These are phyloP conservation scores for Nanger granti DNA, from an alignment of 2,113 vertebrate genomes.

Conservation along the genomic window DNA sequence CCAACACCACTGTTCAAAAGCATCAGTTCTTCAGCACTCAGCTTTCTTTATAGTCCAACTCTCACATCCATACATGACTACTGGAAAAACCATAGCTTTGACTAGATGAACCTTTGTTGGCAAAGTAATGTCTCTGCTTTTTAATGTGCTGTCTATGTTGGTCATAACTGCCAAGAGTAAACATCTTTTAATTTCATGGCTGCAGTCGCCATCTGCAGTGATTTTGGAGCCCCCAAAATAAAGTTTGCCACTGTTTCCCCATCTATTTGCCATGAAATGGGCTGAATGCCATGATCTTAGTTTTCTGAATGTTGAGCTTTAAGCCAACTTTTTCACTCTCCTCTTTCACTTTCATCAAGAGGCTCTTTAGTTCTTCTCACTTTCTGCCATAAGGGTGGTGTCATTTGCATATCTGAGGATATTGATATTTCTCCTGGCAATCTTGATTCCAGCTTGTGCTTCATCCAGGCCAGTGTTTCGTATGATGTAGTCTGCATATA, in stretches of 20 bases:
- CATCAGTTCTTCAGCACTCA: too few species aligned
- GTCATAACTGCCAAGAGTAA: not conserved
- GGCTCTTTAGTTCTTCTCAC: not conserved
- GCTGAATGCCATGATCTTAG: not conserved
- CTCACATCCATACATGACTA: not conserved
- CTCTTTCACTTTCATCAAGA: not conserved
- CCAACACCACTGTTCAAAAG: too few species aligned
- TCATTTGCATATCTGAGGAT: not conserved
- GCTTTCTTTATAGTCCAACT: too few species aligned
- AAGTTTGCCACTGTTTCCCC: not conserved
- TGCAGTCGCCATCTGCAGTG: not conserved
- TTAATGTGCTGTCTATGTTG: not conserved
- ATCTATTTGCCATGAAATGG: not conserved
- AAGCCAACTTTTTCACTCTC: not conserved
- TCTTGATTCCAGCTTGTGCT: not conserved
- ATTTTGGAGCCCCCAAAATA: not conserved
- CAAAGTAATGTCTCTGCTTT: not conserved
- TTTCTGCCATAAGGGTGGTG: not conserved
- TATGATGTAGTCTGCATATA: not conserved
- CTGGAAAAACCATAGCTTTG: not conserved
- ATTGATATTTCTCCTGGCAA: not conserved
- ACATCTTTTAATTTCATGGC: not conserved
- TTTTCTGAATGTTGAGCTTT: not conserved
- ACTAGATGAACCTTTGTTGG: not conserved
- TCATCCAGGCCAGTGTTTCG: not conserved